These are phyloP conservation scores for Tetramorium parvispinum DNA, from an alignment of 1,140 invertebrate species.

Conservation along the genomic window DNA sequence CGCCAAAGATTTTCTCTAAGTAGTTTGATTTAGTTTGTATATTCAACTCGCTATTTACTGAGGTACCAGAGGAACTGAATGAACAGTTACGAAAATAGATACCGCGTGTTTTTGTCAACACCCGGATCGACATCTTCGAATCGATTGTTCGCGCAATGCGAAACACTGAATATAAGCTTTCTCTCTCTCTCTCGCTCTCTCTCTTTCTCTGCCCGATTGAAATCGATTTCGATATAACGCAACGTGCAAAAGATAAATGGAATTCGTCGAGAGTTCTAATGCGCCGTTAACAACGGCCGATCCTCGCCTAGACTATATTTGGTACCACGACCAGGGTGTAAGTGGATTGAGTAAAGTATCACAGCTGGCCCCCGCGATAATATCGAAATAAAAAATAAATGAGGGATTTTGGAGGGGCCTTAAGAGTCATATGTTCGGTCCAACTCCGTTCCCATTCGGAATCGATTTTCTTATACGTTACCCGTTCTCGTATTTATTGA, in stretches of 20 bases:
- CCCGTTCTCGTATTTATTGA: conserved; percentile 28
- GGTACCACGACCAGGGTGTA: conserved; percentile 77
- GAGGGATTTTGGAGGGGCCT: conserved; percentile 64
- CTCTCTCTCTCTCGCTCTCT: neutral
- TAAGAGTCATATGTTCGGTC: conserved; percentile 57
- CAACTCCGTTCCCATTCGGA: conserved; percentile 49
- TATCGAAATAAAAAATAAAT: conserved; percentile 77
- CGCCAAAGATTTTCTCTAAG: neutral
- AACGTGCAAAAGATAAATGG: conserved; percentile 53
- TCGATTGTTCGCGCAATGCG: neutral
- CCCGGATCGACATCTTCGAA: conserved; percentile 20
- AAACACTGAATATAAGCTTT: conserved; percentile 26
- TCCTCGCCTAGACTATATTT: conserved; percentile 74
- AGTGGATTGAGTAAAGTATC: conserved; percentile 82
- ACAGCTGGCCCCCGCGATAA: conserved; percentile 82
- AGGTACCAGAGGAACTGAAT: neutral
- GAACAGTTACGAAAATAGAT: conserved; percentile 19
- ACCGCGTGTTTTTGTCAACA: neutral
- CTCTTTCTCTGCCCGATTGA: conserved; percentile 7
- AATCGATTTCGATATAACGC: conserved; percentile 27
- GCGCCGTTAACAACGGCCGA: conserved; percentile 55
- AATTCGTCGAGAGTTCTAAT: conserved; percentile 51
- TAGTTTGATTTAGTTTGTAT: conserved; percentile 13
- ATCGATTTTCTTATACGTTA: conserved; percentile 44
- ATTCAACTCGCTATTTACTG: neutral